Evolutionary conservation across 2,888 invertebrate genomes (phyloP).

Genomic region (Ecdyonurus torrentis): DNA sequence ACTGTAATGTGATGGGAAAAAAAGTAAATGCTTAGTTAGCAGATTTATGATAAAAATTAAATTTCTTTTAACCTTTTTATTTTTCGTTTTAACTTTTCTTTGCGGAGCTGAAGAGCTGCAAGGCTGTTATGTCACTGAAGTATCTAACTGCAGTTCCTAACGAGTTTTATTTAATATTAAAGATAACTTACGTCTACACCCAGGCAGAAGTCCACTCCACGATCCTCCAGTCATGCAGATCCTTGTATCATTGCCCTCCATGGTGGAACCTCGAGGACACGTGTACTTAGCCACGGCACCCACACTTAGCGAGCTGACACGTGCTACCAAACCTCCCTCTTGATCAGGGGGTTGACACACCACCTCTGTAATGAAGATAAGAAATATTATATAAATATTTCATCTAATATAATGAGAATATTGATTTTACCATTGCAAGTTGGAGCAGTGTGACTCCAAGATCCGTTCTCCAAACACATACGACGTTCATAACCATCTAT

Average conservation of each 20-base stretch:
- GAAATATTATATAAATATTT: conserved; percentile 1
- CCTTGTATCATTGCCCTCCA: conserved; percentile 60
- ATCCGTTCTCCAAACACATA: conserved; percentile 72
- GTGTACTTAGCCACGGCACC: conserved; percentile 65
- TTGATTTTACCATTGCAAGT: conserved; percentile 48
- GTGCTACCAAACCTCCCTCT: conserved; percentile 32
- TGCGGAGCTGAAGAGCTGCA: too few species aligned
- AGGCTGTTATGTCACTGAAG: too few species aligned
- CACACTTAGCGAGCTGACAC: conserved; percentile 48
- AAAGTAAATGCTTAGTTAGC: too few species aligned
- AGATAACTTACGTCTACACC: conserved; percentile 58
- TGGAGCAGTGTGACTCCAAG: conserved; percentile 76
- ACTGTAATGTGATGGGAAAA: too few species aligned
- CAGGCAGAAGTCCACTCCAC: conserved; percentile 65
- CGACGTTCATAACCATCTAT: conserved; percentile 68
- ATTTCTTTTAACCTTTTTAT: too few species aligned
- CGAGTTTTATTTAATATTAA: too few species aligned
- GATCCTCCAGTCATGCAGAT: conserved; percentile 57
- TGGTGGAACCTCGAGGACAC: conserved; percentile 62
- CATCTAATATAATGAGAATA: conserved; percentile 1
- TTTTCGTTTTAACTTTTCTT: too few species aligned
- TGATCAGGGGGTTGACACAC: conserved; percentile 54
- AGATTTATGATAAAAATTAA: too few species aligned
- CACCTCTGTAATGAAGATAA: conserved; percentile 39
- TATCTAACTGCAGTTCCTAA: too few species aligned